Percentiles rank a stretch among this genome's conserved stretches.
Evolutionary conservation across 2,113 vertebrate species (phyloP).

Genomic region (Mesocricetus auratus): DNA sequence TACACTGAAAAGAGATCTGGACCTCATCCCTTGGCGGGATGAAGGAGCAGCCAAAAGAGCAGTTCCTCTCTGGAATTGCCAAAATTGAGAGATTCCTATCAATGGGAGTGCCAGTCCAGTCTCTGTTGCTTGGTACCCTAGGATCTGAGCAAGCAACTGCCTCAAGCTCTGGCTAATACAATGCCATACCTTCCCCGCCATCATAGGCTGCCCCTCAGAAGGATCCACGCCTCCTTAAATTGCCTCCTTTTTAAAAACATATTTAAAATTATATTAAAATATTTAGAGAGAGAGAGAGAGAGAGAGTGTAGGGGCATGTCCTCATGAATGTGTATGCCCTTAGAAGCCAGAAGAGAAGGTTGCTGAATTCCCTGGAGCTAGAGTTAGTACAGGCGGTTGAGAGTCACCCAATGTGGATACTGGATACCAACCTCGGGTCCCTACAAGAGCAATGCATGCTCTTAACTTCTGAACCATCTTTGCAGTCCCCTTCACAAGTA

Average conservation of each 20-base stretch:
- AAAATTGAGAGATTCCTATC: not conserved
- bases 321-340: not conserved
- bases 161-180: fast-evolving
- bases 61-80: not conserved
- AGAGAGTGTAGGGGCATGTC: too few relatives aligned
- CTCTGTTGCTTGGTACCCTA: not conserved
- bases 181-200: not conserved
- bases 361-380: not conserved
- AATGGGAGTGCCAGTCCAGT: not conserved
- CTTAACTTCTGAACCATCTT: not conserved
- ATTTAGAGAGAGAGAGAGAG: too few relatives aligned
- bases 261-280: not conserved
- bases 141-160: not conserved
- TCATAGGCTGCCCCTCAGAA: not conserved
- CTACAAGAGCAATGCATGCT: not conserved
- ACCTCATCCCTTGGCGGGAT: not conserved
- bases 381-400: not conserved
- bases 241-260: not conserved
- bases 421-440: not conserved
- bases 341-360: not conserved
- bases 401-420: not conserved
- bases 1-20: not conserved
- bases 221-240: too few relatives aligned
- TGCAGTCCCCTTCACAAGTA: not conserved
- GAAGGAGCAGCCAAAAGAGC: not conserved